Base-by-base conservation (phyloP, 2,113 vertebrate genomes). In the Eidolon helvum region DNA sequence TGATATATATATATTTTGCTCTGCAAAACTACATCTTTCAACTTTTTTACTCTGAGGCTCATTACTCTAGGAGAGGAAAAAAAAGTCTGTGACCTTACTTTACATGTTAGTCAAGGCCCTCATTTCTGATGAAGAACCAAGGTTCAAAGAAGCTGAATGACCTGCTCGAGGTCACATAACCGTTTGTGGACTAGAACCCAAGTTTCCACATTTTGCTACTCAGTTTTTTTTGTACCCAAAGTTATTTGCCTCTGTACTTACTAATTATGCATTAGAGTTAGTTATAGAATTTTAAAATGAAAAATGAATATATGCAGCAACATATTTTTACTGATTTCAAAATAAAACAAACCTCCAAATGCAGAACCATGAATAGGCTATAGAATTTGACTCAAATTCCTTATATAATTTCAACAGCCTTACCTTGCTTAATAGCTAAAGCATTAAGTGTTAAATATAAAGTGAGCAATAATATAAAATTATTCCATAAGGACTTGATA, bases 401-500 rank as follows among this genome's bases (percentile, higher is more conserved):
- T 97, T 87, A 94, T 59, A 88, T 93, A 93, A 95, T 72, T 91
- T 97, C 79, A 97, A 94, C 50, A 97, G 85, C 68, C 38, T 97
- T 61, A 55, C 18, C 79, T 96, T 84, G 59, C 68, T 97, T 96
- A 87, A 91, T 80, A 97, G 78, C 79, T 94, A 96, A 97, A 91
- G 79, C 40, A 95, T 7, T 86, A 95, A 87, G 61, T 80, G 35
- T 89, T 94, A 93, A 95, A 77, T 45, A 92, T 87, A 95, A 96
- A 90, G 40, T 75, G 35, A 55, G n/a, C 83, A 92, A 80, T 80
- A 90, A 92, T 90, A 75, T 10, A 83, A 35, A 93, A 65, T 86
- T 75, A 87, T 74, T 92, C 88, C 92, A 90, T 90, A 95, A 92
- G 92, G 75, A 94, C 87, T 86, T n/a, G n/a, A 80, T 93, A 96